Conservation (phyloP, 1,140 invertebrate species). For the Drosophila parabipectinata region DNA sequence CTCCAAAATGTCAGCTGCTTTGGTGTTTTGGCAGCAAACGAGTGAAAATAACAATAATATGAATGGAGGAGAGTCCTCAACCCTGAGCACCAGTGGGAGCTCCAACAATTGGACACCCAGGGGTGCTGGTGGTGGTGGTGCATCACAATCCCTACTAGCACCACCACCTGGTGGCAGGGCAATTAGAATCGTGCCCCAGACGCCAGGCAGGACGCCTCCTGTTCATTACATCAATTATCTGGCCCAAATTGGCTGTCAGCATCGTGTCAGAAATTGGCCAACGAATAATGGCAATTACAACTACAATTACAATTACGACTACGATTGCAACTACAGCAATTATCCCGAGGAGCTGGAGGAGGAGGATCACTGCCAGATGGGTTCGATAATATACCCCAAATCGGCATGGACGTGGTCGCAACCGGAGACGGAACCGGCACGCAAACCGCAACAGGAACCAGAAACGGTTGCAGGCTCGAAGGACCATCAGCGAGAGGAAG, state of each 20-base stretch:
- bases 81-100: not conserved
- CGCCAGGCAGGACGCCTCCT: not conserved
- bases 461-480: too few species aligned
- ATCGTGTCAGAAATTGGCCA: slow-evolving; percentile 58
- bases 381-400: slow-evolving; percentile 31
- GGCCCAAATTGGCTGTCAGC: slow-evolving; percentile 71
- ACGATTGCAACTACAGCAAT: slow-evolving; percentile 4
- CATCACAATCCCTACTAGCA: too few species aligned
- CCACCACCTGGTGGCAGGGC: too few species aligned
- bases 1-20: slow-evolving; percentile 38
- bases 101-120: too few species aligned
- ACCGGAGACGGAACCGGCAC: not conserved
- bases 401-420: slow-evolving; percentile 17
- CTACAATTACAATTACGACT: slow-evolving; percentile 10
- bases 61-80: not conserved
- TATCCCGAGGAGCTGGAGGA: slow-evolving; percentile 12
- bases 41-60: slow-evolving; percentile 24
- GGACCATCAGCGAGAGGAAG: not conserved
- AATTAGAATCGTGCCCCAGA: not conserved
- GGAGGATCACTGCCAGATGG: slow-evolving; percentile 22
- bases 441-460: too few species aligned
- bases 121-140: too few species aligned
- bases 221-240: slow-evolving; percentile 63
- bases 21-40: slow-evolving; percentile 68
- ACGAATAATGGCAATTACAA: slow-evolving; percentile 27